Evolutionary conservation across 2,888 invertebrate species (phyloP), one percentile per base, ranked within the genome.

Genomic region (Oegoconia quadripuncta): DNA sequence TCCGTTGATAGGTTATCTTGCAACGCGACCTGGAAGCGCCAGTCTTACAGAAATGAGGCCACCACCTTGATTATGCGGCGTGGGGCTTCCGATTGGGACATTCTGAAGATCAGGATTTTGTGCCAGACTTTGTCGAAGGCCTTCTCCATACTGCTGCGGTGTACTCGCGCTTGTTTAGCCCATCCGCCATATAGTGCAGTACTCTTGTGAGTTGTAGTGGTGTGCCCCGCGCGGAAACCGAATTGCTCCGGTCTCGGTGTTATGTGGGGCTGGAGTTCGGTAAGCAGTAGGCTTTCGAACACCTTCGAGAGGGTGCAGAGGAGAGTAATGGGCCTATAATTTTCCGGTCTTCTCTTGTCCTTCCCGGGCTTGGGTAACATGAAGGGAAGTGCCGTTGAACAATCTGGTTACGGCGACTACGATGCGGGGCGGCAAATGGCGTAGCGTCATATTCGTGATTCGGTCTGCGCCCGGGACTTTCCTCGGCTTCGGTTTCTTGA

Each of bases 51-150:
- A 41, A 51, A 59, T 2, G 50, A 46, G 9, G 39, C 44, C 16
- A 55, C 11, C 8, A 51, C 25, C 12, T 13, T 20, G 0, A 50
- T 36, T 0, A 52, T 11, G 0, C 34, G 33, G 5, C 23, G 37
- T 1, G 50, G 53, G 9, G 37, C 13, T 0, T 37, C 1, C 1
- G 49, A 23, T 2, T 7, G 22, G 0, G 44, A 13, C n/a, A 62
- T 31, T 23, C 62, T 64, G 38, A 37, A 51, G 0, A 62, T 8
- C 3, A 66, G 51, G n/a, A n/a, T n/a, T n/a, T n/a, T 30, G 34
- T 64, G 61, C 63, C 63, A 63, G 1, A 67, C 59, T 0, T 50
- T 17, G 36, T 64, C 61, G 39, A 67, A 62, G 3, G 59, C 54
- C 36, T 63, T 59, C 34, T 53, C 59, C 35, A 60, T 5, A 44